Conservation (phyloP, 2,888 invertebrate species). For the Resseliella maxima region DNA sequence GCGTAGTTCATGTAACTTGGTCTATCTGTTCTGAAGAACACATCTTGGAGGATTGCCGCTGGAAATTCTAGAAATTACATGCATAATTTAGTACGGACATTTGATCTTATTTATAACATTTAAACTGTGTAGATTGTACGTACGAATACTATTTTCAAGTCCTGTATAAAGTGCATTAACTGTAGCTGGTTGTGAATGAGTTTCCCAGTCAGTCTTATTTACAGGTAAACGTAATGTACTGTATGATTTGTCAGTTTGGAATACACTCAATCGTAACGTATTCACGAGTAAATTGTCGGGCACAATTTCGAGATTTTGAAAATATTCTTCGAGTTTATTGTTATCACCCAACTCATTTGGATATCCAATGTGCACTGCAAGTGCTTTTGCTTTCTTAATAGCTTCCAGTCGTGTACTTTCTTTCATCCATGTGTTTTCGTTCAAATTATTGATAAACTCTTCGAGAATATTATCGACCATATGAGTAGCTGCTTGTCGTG, state of each 20-base stretch:
- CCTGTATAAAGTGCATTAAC: constrained; percentile 71
- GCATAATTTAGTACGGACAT: no score
- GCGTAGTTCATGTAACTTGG: constrained; percentile 94
- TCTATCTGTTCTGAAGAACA: constrained; percentile 88
- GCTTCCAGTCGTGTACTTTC: constrained; percentile 77
- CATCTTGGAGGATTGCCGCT: constrained; percentile 91
- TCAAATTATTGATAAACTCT: constrained; percentile 81
- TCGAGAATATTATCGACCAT: constrained; percentile 72
- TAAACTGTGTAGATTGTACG: no score
- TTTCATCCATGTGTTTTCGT: constrained; percentile 89
- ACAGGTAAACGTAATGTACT: constrained; percentile 68
- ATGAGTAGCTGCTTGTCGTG: constrained; percentile 70
- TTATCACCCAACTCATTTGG: constrained; percentile 85
- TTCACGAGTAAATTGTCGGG: constrained; percentile 68
- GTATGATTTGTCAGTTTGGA: constrained; percentile 69
- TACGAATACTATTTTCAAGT: constrained; percentile 71
- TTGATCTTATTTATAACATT: no score
- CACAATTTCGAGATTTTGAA: constrained; percentile 69
- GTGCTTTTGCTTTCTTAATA: constrained; percentile 76
- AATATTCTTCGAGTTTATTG: constrained; percentile 78
- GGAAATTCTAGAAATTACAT: constrained; percentile 72
- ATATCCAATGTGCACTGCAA: constrained; percentile 87
- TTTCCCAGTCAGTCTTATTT: constrained; percentile 70
- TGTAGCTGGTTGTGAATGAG: constrained; percentile 68
- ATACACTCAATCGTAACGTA: constrained; percentile 69